Base-by-base conservation (phyloP, 1,140 invertebrate genomes). In the Drosophila pseudoobscura region DNA sequence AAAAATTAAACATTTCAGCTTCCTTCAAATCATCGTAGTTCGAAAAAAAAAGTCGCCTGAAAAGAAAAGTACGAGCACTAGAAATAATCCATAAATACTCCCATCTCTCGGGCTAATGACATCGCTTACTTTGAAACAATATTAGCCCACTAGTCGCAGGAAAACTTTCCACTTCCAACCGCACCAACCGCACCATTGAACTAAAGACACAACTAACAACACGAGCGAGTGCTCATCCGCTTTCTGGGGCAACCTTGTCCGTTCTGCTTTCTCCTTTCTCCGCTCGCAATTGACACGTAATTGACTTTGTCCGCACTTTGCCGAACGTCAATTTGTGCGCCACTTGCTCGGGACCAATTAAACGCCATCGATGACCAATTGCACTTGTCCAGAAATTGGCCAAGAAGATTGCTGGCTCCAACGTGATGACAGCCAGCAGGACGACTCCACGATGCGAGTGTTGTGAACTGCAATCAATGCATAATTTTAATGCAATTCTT, bases 361-460 rank as follows among this genome's bases (percentile, higher is more conserved):
- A 87, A 78, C 82, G 78, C 78, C 75, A 71, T 75, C 82, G 82
- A 71, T 75, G 59, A 87, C 80, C 77, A 84, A 84, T 84, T 84
- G 80, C 80, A 80, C 77, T 72, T 61, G 78, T 75, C 74, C 70
- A 55, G 56, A 71, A 87, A 87, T 87, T 82, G 82, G 73, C 31
- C 58, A 35, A 31, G 47, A 78, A 84, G 65, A 83, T 83, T 83
- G 64, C 57, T 50, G 13, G 9, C 35, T 11, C 35, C 35, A 13
- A 31, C 75, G 61, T 78, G 61, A 87, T 88, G 78, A 59, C 59
- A 39, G 47, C 31, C 29, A 8, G 8, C 31, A 31, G 53, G 58
- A 31, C 29, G 50, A 35, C 24, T 26, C 24, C 24, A 50, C 43
- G 41, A 52, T 20, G 45, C 11, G 39, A 20, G 35, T 35, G 15